These are phyloP conservation scores for Lindbergichthys nudifrons DNA, from an alignment of 2,797 vertebrate genomes.

Conservation along the genomic window DNA sequence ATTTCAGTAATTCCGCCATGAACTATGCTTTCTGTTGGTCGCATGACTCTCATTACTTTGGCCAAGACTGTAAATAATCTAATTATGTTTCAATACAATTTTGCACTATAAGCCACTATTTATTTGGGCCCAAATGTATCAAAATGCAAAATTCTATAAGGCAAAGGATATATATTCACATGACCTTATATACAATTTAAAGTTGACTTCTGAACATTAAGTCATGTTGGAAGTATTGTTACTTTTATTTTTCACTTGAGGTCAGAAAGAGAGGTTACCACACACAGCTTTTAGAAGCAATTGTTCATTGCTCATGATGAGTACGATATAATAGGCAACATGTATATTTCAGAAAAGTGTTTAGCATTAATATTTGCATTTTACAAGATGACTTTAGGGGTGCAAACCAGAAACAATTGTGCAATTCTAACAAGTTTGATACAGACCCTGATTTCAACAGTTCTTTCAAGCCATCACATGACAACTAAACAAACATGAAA, in stretches of 20 bases:
- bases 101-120: background rate
- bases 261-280: background rate
- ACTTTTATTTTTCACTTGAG: too few relatives aligned
- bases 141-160: background rate
- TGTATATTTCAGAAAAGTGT: background rate
- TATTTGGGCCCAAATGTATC: background rate
- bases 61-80: background rate
- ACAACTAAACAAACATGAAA: background rate
- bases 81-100: background rate
- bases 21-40: slow-evolving; percentile 23
- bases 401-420: background rate
- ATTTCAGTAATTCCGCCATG: slow-evolving; percentile 43
- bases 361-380: background rate
- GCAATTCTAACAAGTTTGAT: background rate
- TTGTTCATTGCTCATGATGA: background rate
- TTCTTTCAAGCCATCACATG: background rate
- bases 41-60: slow-evolving; percentile 40
- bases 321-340: background rate
- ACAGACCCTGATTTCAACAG: background rate
- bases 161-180: too few relatives aligned
- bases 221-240: too few relatives aligned
- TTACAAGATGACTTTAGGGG: background rate
- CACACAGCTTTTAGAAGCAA: background rate
- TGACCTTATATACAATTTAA: too few relatives aligned
- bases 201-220: too few relatives aligned